Evolutionary conservation across 1,140 invertebrate species (phyloP).

Genomic region (Brachystomella parvula): DNA sequence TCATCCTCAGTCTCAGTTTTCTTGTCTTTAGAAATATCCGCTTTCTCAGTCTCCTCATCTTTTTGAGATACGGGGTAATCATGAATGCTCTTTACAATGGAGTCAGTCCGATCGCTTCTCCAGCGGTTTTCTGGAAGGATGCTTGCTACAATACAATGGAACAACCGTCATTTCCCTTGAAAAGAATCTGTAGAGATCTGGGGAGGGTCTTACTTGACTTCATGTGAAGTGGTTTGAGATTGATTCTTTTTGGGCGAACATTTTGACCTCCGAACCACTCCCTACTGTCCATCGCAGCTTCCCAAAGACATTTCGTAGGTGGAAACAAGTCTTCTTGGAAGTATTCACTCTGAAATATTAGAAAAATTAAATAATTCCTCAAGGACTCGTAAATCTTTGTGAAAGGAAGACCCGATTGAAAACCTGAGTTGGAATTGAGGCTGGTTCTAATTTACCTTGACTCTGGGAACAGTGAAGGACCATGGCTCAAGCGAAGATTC

Average conservation of each 20-base stretch:
- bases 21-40: neutral
- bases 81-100: neutral
- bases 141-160: neutral
- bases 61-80: too few species aligned
- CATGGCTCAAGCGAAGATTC: conserved; percentile 81
- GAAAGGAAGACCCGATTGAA: too few species aligned
- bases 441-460: conserved; percentile 69
- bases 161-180: neutral
- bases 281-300: conserved; percentile 58
- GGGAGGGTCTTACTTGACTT: conserved; percentile 61
- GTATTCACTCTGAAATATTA: conserved; percentile 62
- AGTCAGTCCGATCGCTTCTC: neutral
- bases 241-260: conserved; percentile 56
- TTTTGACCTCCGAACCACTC: conserved; percentile 66
- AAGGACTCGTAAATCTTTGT: too few species aligned
- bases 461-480: conserved; percentile 86
- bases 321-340: conserved; percentile 96
- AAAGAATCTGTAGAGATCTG: neutral
- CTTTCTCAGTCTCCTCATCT: too few species aligned
- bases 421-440: too few species aligned
- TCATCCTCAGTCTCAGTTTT: neutral
- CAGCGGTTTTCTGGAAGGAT: neutral
- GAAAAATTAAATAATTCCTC: neutral
- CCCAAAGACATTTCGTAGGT: conserved; percentile 77
- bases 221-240: conserved; percentile 79